Evolutionary conservation across 2,797 vertebrate genomes (phyloP).

Genomic region (Sebastes hopkinsi): DNA sequence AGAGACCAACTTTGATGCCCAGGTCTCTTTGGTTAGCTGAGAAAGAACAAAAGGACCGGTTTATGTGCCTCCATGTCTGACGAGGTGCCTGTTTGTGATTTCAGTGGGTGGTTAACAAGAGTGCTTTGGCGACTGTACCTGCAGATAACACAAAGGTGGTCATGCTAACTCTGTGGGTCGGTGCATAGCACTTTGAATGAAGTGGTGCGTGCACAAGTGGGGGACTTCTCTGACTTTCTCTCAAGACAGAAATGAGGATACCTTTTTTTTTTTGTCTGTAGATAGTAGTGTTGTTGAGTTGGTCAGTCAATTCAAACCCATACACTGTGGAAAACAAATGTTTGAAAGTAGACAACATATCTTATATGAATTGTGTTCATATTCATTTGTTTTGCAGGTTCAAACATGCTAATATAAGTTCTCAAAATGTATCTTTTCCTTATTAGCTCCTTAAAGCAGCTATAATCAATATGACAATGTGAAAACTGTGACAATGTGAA

Average conservation of each 20-base stretch:
- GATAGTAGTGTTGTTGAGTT: neutral
- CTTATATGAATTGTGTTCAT: neutral
- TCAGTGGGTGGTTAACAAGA: constrained; percentile 68
- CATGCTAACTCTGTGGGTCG: constrained; percentile 27
- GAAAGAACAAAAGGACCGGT: constrained; percentile 60
- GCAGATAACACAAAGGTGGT: constrained; percentile 58
- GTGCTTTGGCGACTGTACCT: constrained; percentile 46
- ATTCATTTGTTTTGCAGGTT: neutral
- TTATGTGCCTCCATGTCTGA: constrained; percentile 58
- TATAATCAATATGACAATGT: neutral
- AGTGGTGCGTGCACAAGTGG: neutral
- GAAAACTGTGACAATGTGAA: neutral
- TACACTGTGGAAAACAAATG: neutral
- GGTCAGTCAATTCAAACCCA: neutral
- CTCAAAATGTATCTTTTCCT: neutral
- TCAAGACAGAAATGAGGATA: neutral
- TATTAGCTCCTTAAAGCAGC: neutral
- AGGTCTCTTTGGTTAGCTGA: constrained; percentile 50
- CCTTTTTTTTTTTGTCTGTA: too few relatives aligned
- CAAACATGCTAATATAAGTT: neutral
- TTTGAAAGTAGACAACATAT: too few relatives aligned
- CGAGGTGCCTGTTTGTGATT: constrained; percentile 62
- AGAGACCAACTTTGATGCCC: constrained; percentile 47
- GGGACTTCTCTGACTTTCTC: neutral
- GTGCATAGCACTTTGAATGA: constrained; percentile 4